A percentile compares a stretch with the other conserved stretches of the same genome.
Evolutionary conservation across 2,888 invertebrate species (phyloP).

Genomic region (Polymixis lichenea): DNA sequence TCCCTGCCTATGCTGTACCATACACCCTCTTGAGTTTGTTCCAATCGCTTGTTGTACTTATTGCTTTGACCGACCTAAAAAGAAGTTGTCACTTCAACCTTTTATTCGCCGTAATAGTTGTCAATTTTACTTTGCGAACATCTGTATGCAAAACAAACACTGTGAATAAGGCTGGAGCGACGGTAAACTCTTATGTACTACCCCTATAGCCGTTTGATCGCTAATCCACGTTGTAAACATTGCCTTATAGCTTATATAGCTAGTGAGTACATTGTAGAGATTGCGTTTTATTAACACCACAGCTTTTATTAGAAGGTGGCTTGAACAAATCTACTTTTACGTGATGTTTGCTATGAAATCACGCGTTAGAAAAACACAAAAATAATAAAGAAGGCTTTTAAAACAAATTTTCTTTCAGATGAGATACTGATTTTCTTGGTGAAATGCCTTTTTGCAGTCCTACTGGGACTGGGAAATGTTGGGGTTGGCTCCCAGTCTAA

Average conservation of each 20-base stretch:
- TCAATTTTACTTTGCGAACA: not conserved
- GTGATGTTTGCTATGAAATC: not conserved
- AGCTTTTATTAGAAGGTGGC: not conserved
- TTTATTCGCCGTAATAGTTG: too few species aligned
- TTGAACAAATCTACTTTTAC: not conserved
- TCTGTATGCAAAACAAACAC: constrained; percentile 25
- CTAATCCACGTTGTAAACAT: not conserved
- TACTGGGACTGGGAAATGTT: too few species aligned
- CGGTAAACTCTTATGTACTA: constrained; percentile 9
- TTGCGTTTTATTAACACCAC: constrained; percentile 7
- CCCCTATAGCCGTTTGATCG: not conserved
- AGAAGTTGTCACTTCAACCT: too few species aligned
- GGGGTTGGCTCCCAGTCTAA: too few species aligned
- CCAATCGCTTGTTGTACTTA: too few species aligned
- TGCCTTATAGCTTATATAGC: not conserved
- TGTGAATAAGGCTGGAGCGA: constrained; percentile 7
- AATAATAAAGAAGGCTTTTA: not conserved
- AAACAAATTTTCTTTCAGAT: not conserved
- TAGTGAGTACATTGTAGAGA: constrained; percentile 9
- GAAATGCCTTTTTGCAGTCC: too few species aligned
- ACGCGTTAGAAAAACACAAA: not conserved
- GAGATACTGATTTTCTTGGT: not conserved
- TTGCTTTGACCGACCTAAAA: too few species aligned
- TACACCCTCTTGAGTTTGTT: too few species aligned
- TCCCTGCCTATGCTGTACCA: too few species aligned